Evolutionary conservation across 2,113 vertebrate genomes (phyloP).

Genomic region (Misgurnus anguillicaudatus): DNA sequence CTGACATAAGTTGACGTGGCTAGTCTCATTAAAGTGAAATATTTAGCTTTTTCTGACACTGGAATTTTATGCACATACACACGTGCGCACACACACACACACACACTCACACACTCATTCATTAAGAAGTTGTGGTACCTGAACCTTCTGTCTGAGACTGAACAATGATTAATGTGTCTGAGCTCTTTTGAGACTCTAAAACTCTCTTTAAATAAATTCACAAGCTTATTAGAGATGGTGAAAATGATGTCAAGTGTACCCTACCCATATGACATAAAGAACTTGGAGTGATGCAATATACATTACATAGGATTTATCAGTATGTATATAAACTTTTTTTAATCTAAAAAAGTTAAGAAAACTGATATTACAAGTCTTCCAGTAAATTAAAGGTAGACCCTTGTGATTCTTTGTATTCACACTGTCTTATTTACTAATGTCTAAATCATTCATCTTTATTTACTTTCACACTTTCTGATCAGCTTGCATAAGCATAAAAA

Average conservation of each 20-base stretch:
- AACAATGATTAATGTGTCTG: conserved; percentile 66
- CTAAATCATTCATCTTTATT: too few relatives aligned
- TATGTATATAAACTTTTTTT: too few relatives aligned
- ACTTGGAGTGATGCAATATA: conserved; percentile 7
- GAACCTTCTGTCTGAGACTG: conserved; percentile 52
- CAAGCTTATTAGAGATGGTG: conserved; percentile 7
- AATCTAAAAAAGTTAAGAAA: too few relatives aligned
- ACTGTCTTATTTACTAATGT: too few relatives aligned
- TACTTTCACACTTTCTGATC: too few relatives aligned
- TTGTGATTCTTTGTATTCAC: too few relatives aligned
- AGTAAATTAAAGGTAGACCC: too few relatives aligned
- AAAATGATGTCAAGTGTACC: not conserved
- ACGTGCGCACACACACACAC: conserved; percentile 15
- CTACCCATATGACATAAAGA: not conserved
- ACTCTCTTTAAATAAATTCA: conserved; percentile 4
- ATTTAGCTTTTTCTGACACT: not conserved
- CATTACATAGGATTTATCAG: too few relatives aligned
- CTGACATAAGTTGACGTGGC: not conserved
- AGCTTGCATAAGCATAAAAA: too few relatives aligned
- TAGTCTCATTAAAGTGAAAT: conserved; percentile 25
- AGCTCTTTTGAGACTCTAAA: conserved; percentile 28
- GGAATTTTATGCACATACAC: not conserved
- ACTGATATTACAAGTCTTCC: too few relatives aligned
- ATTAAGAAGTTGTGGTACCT: conserved; percentile 57
- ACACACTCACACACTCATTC: conserved; percentile 47